Conservation (phyloP, 2,113 vertebrate species). For the Dicentrarchus labrax region DNA sequence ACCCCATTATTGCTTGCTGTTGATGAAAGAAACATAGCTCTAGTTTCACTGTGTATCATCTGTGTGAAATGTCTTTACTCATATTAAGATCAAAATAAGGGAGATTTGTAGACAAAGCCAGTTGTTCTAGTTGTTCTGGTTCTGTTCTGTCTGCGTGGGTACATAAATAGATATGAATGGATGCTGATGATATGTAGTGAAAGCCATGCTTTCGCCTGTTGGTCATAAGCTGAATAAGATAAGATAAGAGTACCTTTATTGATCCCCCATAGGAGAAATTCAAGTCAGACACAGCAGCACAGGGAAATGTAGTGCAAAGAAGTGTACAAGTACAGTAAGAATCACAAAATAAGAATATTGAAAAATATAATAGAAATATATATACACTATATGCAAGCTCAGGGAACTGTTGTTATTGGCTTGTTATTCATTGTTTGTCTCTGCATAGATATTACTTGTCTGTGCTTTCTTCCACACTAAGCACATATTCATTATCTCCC, state of each 20-base stretch:
- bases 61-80: conserved; percentile 7
- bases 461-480: conserved; percentile 26
- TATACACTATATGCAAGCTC: not conserved
- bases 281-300: no score
- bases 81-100: no score
- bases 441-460: conserved; percentile 28
- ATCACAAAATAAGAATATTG: no score
- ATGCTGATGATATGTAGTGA: conserved; percentile 11
- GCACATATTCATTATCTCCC: conserved; percentile 45
- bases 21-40: not conserved
- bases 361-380: no score
- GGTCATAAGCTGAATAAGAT: conserved; percentile 30
- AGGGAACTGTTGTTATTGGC: conserved; percentile 40
- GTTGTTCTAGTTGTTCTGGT: no score
- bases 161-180: no score
- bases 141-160: no score
- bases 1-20: not conserved
- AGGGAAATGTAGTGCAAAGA: no score
- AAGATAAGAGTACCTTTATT: no score
- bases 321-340: no score
- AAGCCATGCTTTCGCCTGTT: conserved; percentile 9
- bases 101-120: no score
- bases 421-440: conserved; percentile 57
- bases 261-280: no score
- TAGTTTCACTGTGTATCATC: not conserved